phyloP scores from a whole-genome alignment of 2,888 invertebrate species.

The Alcis repandata region DNA sequence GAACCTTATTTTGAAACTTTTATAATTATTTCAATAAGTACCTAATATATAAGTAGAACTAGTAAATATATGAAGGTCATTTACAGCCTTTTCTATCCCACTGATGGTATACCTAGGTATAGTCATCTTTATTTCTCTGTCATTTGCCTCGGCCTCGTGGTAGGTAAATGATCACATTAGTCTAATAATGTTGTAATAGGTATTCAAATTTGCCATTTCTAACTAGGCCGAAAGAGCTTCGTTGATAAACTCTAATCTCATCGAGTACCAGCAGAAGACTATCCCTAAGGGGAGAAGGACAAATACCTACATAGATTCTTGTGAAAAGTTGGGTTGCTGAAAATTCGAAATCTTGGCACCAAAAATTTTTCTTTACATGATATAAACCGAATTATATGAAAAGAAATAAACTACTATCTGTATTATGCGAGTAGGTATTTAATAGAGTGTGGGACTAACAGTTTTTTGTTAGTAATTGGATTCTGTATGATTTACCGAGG shows the following conservation, averaged over 20 bases:
- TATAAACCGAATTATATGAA: slow-evolving; percentile 1
- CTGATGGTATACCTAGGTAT: too few species aligned
- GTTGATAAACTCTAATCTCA: too few species aligned
- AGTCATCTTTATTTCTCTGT: too few species aligned
- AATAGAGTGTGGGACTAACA: slow-evolving; percentile 59
- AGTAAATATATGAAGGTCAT: not conserved
- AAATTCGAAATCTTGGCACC: not conserved
- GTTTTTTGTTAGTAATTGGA: slow-evolving; percentile 83
- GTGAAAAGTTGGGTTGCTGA: too few species aligned
- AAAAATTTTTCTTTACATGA: not conserved
- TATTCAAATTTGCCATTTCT: too few species aligned
- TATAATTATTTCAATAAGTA: not conserved
- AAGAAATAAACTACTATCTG: slow-evolving; percentile 12
- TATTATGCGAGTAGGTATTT: slow-evolving; percentile 25
- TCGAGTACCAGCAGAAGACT: too few species aligned
- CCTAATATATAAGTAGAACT: not conserved
- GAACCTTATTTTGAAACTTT: not conserved
- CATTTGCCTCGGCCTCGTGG: too few species aligned
- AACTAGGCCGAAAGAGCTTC: too few species aligned
- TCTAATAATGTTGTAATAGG: too few species aligned
- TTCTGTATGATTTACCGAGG: slow-evolving; percentile 80
- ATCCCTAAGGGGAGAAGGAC: too few species aligned
- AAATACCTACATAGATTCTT: too few species aligned
- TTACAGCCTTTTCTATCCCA: not conserved
- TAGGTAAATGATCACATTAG: too few species aligned